Evolutionary conservation across 53 echinoderm and acorn worm genomes (phyloP).

Genomic region (Arbacia lixula): DNA sequence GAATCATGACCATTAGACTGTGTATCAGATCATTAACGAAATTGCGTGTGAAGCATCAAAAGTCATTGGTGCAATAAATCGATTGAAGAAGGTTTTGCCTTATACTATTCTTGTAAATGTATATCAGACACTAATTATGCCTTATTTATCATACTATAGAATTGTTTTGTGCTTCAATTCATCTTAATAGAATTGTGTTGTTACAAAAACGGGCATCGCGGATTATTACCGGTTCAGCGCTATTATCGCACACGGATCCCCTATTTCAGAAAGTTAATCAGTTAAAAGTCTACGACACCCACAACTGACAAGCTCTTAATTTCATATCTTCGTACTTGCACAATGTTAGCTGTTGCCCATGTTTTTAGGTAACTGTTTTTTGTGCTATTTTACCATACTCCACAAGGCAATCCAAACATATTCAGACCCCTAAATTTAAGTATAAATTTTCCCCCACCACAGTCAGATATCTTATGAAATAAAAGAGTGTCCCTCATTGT

Average conservation of each 20-base stretch:
- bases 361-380: not conserved
- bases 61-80: not conserved
- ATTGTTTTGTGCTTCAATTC: not conserved
- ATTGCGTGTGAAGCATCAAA: not conserved
- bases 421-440: too few species aligned
- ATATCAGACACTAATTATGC: not conserved
- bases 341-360: not conserved
- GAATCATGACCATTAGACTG: too few species aligned
- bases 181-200: not conserved
- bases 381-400: too few species aligned
- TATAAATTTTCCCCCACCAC: too few species aligned
- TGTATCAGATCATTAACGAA: too few species aligned
- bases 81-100: not conserved
- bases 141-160: not conserved
- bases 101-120: too few species aligned
- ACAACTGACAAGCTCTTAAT: not conserved
- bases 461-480: too few species aligned
- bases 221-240: not conserved
- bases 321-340: not conserved
- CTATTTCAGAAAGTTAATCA: not conserved
- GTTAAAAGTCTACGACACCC: not conserved
- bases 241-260: not conserved
- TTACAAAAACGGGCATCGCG: constrained; percentile 4
- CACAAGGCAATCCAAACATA: too few species aligned
- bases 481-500: too few species aligned